phyloP scores from a whole-genome alignment of 2,797 vertebrate species.

The Darevskia nairensis region DNA sequence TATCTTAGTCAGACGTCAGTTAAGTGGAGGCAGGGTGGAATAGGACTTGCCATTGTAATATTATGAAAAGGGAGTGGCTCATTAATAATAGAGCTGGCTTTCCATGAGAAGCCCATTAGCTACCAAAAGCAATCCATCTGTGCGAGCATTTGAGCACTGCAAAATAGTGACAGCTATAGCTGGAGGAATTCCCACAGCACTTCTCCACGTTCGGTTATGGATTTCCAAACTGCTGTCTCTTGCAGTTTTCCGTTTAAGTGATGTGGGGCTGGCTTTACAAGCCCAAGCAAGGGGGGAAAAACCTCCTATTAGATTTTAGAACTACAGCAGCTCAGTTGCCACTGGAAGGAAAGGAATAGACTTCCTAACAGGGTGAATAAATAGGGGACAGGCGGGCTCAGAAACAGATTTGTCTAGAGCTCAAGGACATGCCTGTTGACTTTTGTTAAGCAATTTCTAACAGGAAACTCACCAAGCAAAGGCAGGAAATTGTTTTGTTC shows the following conservation, averaged over 20 bases:
- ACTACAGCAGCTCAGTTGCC: not conserved
- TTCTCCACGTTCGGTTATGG: not conserved
- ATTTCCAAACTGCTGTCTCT: not conserved
- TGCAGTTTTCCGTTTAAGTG: not conserved
- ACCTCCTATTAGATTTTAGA: not conserved
- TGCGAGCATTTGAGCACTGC: not conserved
- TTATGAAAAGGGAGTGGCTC: conserved; percentile 31
- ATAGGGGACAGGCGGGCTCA: not conserved
- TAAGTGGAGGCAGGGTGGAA: conserved; percentile 21
- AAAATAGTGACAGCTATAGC: not conserved
- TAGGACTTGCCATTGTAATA: conserved; percentile 10
- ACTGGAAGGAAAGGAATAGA: not conserved
- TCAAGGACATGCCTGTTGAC: not conserved
- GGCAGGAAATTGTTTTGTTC: not conserved
- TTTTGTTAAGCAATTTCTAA: not conserved
- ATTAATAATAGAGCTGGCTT: conserved; percentile 27
- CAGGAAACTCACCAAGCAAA: conserved; percentile 4
- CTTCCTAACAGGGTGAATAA: not conserved
- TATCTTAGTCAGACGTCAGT: conserved; percentile 28
- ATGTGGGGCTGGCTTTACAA: not conserved
- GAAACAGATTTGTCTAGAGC: not conserved
- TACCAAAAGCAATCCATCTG: not conserved
- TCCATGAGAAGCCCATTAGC: conserved; percentile 1
- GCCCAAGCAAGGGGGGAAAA: not conserved
- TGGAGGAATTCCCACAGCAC: not conserved